phyloP scores from a whole-genome alignment of 2,888 invertebrate genomes.

The Mythimna albipuncta region DNA sequence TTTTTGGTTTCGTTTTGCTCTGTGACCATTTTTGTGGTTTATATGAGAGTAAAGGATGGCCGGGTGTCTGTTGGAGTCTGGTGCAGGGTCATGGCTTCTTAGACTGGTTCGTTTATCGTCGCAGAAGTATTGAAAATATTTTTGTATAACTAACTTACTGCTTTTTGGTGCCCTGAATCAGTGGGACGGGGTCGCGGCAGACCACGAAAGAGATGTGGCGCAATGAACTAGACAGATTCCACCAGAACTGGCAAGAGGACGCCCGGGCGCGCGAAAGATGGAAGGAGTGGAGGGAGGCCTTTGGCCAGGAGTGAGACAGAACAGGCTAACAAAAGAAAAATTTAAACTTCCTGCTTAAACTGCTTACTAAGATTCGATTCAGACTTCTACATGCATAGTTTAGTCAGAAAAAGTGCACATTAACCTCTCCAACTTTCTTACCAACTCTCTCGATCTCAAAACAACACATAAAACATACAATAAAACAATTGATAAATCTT shows the following conservation, averaged over 20 bases:
- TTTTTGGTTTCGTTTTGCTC: conserved; percentile 63
- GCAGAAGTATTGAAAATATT: neutral
- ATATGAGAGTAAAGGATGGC: conserved; percentile 15
- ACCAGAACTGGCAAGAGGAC: no score
- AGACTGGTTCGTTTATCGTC: neutral
- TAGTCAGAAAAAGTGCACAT: neutral
- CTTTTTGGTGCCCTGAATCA: no score
- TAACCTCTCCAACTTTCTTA: neutral
- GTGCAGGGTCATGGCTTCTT: neutral
- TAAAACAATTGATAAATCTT: conserved; percentile 3
- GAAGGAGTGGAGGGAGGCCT: no score
- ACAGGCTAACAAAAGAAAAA: no score
- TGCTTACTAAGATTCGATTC: neutral
- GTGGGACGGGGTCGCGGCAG: no score
- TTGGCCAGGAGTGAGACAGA: no score
- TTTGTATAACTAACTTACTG: no score
- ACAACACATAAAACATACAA: conserved; percentile 15
- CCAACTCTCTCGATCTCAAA: conserved; percentile 12
- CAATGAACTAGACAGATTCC: no score
- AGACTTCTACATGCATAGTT: neutral
- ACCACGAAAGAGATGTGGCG: no score
- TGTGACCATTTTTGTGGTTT: conserved; percentile 42
- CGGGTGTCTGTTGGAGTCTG: neutral
- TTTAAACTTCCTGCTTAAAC: neutral
- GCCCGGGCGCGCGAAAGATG: no score